These are phyloP conservation scores for Clistopyga incitator DNA, from an alignment of 2,888 invertebrate species.

Conservation along the genomic window DNA sequence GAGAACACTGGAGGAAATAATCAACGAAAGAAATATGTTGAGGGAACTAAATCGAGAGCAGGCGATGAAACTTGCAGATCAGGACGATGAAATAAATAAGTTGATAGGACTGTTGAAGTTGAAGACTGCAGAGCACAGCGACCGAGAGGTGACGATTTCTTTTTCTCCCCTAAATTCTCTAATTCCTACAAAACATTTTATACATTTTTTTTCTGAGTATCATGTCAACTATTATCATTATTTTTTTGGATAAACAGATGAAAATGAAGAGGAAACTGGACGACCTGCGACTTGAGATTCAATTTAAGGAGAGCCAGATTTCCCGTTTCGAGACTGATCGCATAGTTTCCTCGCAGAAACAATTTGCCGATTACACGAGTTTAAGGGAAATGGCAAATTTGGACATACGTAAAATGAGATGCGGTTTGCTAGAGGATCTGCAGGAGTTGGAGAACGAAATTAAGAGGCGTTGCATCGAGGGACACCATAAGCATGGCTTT, in stretches of 20 bases:
- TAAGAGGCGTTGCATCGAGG: constrained; percentile 15
- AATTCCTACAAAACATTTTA: too few species aligned
- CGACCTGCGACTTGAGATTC: constrained; percentile 68
- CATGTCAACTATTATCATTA: too few species aligned
- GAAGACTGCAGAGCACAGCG: constrained; percentile 65
- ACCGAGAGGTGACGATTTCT: constrained; percentile 70
- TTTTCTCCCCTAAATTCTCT: not conserved
- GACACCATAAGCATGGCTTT: not conserved
- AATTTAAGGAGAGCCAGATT: constrained; percentile 71
- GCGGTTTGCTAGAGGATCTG: constrained; percentile 48
- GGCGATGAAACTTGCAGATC: constrained; percentile 66
- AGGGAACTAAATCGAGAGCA: constrained; percentile 70
- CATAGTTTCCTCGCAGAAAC: constrained; percentile 62
- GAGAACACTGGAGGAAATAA: constrained; percentile 59
- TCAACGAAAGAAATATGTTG: constrained; percentile 72
- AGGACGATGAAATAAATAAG: constrained; percentile 77
- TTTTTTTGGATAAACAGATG: constrained; percentile 61
- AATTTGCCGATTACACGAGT: constrained; percentile 69
- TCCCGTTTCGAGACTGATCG: constrained; percentile 72
- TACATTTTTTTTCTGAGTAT: too few species aligned
- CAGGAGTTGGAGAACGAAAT: constrained; percentile 57
- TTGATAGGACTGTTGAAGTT: constrained; percentile 72
- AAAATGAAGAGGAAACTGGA: constrained; percentile 69
- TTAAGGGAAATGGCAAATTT: constrained; percentile 54
- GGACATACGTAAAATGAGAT: constrained; percentile 43